Percentiles rank a stretch among this genome's conserved stretches.
Evolutionary conservation across 2,113 vertebrate genomes (phyloP).

Genomic region (Ophiodon elongatus): DNA sequence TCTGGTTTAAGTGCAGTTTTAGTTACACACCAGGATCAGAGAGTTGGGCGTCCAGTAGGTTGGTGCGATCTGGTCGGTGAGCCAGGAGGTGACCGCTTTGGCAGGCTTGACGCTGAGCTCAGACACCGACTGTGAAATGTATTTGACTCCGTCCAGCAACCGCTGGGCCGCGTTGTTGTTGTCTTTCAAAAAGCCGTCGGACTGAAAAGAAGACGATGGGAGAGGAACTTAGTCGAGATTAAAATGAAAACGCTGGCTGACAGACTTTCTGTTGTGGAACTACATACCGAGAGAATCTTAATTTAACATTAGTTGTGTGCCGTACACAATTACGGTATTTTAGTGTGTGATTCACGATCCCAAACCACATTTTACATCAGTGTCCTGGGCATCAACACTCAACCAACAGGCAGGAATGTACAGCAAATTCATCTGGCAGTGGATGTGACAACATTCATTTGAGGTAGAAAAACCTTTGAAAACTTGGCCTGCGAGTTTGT

Average conservation of each 20-base stretch:
- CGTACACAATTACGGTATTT: not conserved
- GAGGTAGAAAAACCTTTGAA: not conserved
- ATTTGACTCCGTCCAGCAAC: slow-evolving; percentile 96
- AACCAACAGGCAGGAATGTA: not conserved
- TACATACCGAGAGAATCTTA: not conserved
- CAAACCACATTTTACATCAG: not conserved
- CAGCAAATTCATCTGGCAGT: not conserved
- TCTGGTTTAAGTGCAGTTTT: not conserved
- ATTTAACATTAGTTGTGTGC: not conserved
- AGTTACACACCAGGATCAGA: slow-evolving; percentile 89
- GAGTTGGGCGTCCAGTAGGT: slow-evolving; percentile 98
- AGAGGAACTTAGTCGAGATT: not conserved
- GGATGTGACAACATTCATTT: not conserved
- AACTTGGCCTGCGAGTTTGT: slow-evolving; percentile 35
- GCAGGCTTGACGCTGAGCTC: slow-evolving; percentile 97
- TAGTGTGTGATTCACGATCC: not conserved
- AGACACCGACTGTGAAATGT: slow-evolving; percentile 97
- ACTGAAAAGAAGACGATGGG: slow-evolving; percentile 79
- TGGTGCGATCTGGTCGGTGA: slow-evolving; percentile 99
- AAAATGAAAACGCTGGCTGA: not conserved
- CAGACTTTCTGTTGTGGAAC: not conserved
- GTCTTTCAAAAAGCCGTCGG: slow-evolving; percentile 95
- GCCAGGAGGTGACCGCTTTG: slow-evolving; percentile 97
- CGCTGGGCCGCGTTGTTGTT: slow-evolving; percentile 99
- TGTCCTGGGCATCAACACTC: not conserved